Conservation (phyloP, 2,888 invertebrate genomes). For the Cheilosia scutellata region DNA sequence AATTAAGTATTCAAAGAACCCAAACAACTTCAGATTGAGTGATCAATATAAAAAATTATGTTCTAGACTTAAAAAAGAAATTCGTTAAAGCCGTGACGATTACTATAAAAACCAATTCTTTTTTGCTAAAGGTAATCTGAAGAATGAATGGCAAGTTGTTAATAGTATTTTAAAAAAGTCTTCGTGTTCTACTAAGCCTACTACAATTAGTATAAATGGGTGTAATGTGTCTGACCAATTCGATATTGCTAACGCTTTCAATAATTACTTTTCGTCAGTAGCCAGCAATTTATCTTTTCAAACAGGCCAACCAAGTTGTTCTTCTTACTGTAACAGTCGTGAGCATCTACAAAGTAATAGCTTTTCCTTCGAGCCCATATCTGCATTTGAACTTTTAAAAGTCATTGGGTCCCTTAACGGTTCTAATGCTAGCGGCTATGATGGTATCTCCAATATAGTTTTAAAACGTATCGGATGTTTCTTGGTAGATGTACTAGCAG, state of each 20-base stretch:
- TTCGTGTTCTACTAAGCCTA: neutral
- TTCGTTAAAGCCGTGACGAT: too few relatives aligned
- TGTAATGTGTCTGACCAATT: neutral
- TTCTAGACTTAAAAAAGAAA: too few relatives aligned
- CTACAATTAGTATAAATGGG: neutral
- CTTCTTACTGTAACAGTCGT: neutral
- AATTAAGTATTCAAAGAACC: conserved; percentile 3
- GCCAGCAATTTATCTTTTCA: neutral
- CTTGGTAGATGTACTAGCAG: neutral
- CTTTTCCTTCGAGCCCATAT: neutral
- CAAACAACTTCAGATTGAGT: neutral
- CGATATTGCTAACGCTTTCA: neutral
- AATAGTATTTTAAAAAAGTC: neutral
- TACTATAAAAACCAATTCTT: too few relatives aligned
- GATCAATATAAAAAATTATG: neutral
- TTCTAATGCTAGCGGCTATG: too few relatives aligned
- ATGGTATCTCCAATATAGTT: neutral
- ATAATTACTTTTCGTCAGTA: neutral
- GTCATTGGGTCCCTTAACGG: neutral
- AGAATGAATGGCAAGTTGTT: neutral
- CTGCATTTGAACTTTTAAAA: neutral
- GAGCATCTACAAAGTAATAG: neutral
- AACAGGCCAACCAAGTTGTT: neutral
- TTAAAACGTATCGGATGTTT: neutral
- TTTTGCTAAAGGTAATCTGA: too few relatives aligned